A percentile compares a stretch with the other conserved stretches of the same genome.
Conservation (phyloP, 2,113 vertebrate species). For the Ammodramus savannarum region DNA sequence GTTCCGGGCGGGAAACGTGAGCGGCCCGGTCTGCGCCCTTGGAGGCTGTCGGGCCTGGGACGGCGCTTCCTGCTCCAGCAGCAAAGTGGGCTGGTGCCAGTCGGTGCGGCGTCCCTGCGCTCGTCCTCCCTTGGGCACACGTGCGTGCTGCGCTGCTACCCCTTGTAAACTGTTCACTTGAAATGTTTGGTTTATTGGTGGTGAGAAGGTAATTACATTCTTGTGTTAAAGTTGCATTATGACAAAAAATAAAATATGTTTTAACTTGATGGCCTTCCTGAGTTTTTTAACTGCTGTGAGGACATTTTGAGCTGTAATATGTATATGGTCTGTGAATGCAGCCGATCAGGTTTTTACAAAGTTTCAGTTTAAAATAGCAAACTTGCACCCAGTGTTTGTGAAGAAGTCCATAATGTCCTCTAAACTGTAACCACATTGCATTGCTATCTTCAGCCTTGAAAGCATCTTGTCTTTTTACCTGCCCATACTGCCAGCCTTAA, state of each 20-base stretch:
- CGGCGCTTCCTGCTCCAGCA: accelerated
- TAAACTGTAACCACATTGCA: neutral
- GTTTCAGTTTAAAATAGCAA: neutral
- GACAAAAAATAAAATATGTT: neutral
- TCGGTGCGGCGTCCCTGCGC: accelerated
- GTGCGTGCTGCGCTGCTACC: neutral
- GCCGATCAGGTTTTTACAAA: neutral
- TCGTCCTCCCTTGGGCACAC: accelerated
- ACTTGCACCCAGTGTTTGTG: neutral
- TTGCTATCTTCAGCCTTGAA: neutral
- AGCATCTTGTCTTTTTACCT: neutral
- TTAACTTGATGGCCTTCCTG: neutral
- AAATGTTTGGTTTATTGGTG: neutral
- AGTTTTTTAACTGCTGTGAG: neutral
- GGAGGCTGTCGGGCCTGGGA: neutral
- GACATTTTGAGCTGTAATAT: neutral
- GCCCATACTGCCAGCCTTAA: neutral
- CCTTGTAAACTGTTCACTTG: neutral
- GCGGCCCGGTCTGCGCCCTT: accelerated
- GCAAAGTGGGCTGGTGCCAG: neutral
- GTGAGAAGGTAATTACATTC: neutral
- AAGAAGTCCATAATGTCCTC: neutral
- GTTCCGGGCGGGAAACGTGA: no score
- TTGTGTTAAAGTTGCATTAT: neutral
- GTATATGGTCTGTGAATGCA: neutral